Evolutionary conservation across 2,113 vertebrate genomes (phyloP), one percentile per base, ranked within the genome.

Genomic region (Bagarius yarrelli): DNA sequence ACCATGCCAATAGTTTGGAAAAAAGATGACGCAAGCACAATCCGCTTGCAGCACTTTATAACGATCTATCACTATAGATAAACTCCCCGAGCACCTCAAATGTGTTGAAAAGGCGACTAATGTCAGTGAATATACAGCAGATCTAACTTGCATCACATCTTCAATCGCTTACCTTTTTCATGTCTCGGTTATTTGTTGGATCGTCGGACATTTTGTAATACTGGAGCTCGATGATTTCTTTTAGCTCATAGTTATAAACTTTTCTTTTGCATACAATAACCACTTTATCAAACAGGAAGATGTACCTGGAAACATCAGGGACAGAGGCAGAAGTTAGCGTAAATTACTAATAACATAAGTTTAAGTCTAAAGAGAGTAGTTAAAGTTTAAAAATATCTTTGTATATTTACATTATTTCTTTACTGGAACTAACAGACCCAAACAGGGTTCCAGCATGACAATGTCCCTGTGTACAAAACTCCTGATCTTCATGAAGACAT

Each of bases 271-370:
- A 99, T 80, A 98, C 97, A 0, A 99, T 98, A 85, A 98, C 96
- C 85, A 98, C 98, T 94, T 99, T 99, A 89, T 99, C 98, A 69
- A 99, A 99, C 64, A 99, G 93, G 93, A 99, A 99, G 80, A 99
- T 92, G 91, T 99, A 98, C 94, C 98, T 99, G 92, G 71, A 86
- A 67, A 44, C 6, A 83, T 14, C 47, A 64, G 23, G 21, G 21
- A 15, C 18, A n/a, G 64, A 14, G 25, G 32, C 23, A 59, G 40
- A n/a, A 47, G 9, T 40, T 4, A 6, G 36, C 3, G 6, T 40
- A 40, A 6, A 40, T 40, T 40, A n/a, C n/a, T n/a, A n/a, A n/a
- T n/a, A n/a, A n/a, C n/a, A n/a, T n/a, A n/a, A n/a, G n/a, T n/a
- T n/a, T n/a, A n/a, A n/a, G n/a, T n/a, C n/a, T n/a, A n/a, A n/a